A percentile compares a stretch with the other conserved stretches of the same genome.
phyloP scores from a whole-genome alignment of 2,797 vertebrate species.

The Chanos chanos region DNA sequence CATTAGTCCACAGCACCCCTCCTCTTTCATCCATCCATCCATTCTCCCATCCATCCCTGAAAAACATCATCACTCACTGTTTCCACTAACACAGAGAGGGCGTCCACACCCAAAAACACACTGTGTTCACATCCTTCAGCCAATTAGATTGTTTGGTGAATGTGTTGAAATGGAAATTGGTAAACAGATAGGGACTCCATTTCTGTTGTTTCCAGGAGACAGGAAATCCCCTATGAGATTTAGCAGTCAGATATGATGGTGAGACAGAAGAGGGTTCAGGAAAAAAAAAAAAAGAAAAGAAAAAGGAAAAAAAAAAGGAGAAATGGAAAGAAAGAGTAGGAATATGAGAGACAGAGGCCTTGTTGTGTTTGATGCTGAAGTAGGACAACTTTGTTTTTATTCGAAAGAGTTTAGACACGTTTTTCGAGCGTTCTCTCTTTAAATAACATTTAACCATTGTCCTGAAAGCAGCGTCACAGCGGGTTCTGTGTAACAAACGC shows the following conservation, averaged over 20 bases:
- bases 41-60: conserved; percentile 3
- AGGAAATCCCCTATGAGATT: conserved; percentile 14
- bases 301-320: background rate
- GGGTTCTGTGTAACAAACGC: too few species aligned
- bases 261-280: background rate
- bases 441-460: conserved; percentile 1
- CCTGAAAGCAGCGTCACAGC: too few species aligned
- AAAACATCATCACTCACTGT: conserved; percentile 66
- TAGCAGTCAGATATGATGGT: background rate
- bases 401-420: conserved; percentile 24
- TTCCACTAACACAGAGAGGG: conserved; percentile 51
- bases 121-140: conserved; percentile 37
- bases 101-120: conserved; percentile 44
- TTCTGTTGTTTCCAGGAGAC: background rate
- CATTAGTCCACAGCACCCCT: conserved; percentile 87
- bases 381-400: background rate
- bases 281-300: background rate
- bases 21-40: conserved; percentile 83
- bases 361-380: background rate
- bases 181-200: background rate
- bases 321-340: background rate
- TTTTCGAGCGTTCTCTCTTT: too few species aligned
- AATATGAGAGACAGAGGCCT: background rate
- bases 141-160: conserved; percentile 43
- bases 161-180: conserved; percentile 16